phyloP scores from a whole-genome alignment of 2,797 vertebrate species.

The Telmatherina bonti region DNA sequence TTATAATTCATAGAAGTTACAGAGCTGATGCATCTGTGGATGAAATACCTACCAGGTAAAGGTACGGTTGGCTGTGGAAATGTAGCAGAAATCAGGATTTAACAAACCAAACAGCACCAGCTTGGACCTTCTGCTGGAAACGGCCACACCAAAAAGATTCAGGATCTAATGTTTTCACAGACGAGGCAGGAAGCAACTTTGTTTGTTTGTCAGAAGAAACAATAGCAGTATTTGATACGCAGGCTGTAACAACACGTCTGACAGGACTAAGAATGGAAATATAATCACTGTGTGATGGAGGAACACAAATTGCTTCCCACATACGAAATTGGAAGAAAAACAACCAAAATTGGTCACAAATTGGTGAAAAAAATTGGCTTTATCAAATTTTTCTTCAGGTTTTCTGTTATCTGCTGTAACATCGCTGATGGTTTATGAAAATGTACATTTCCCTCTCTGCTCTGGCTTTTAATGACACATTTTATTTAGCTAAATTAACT shows the following conservation, averaged over 20 bases:
- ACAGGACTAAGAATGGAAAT: background rate
- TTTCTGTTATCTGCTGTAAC: background rate
- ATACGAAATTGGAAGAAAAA: background rate
- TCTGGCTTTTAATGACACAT: background rate
- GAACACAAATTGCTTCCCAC: background rate
- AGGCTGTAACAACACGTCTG: too few species aligned
- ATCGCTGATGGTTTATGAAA: background rate
- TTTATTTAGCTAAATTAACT: background rate
- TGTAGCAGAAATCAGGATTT: background rate
- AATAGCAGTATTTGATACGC: background rate
- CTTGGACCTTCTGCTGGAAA: too few species aligned
- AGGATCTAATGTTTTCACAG: too few species aligned
- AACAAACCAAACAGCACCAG: background rate
- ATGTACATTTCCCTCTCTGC: background rate
- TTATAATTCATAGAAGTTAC: background rate
- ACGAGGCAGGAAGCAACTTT: too few species aligned
- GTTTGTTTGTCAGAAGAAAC: background rate
- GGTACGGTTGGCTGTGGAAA: background rate
- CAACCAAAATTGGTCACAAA: background rate
- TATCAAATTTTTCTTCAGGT: background rate
- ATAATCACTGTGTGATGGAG: too few species aligned
- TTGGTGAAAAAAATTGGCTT: background rate
- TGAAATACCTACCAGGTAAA: background rate
- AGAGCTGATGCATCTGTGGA: background rate
- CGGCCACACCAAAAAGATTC: too few species aligned